A percentile compares a stretch with the other conserved stretches of the same genome.
These are phyloP conservation scores for Carassius auratus DNA, from an alignment of 2,113 vertebrate species.

Conservation along the genomic window DNA sequence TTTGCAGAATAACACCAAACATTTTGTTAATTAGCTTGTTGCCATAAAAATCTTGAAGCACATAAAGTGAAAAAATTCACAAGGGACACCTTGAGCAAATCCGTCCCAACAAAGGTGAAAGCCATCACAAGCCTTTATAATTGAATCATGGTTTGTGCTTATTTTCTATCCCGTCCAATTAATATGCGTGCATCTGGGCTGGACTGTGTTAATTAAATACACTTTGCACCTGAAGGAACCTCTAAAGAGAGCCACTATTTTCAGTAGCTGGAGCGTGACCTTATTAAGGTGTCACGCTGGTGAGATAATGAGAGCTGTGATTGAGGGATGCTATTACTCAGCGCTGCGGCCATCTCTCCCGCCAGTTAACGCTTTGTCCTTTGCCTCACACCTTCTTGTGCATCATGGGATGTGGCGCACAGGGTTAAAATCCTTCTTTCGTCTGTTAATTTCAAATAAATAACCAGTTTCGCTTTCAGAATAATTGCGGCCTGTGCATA, in stretches of 20 bases:
- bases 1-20: neutral
- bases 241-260: constrained; percentile 80
- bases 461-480: neutral
- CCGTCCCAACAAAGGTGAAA: constrained; percentile 59
- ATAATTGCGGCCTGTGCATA: neutral
- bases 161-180: constrained; percentile 76
- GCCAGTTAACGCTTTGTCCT: constrained; percentile 43
- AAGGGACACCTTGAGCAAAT: neutral
- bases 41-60: neutral
- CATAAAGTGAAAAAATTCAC: neutral
- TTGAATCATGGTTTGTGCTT: constrained; percentile 78
- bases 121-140: constrained; percentile 76
- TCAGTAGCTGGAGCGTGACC: constrained; percentile 81
- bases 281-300: constrained; percentile 80
- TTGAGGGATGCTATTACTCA: constrained; percentile 79
- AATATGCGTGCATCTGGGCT: constrained; percentile 73
- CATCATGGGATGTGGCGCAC: neutral
- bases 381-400: constrained; percentile 35
- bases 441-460: constrained; percentile 32
- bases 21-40: constrained; percentile 8
- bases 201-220: constrained; percentile 81
- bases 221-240: constrained; percentile 82
- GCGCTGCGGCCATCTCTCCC: constrained; percentile 49
- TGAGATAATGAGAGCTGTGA: constrained; percentile 80
- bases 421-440: neutral